Evolutionary conservation across 2,113 vertebrate species (phyloP).

Genomic region (Heterotis niloticus): DNA sequence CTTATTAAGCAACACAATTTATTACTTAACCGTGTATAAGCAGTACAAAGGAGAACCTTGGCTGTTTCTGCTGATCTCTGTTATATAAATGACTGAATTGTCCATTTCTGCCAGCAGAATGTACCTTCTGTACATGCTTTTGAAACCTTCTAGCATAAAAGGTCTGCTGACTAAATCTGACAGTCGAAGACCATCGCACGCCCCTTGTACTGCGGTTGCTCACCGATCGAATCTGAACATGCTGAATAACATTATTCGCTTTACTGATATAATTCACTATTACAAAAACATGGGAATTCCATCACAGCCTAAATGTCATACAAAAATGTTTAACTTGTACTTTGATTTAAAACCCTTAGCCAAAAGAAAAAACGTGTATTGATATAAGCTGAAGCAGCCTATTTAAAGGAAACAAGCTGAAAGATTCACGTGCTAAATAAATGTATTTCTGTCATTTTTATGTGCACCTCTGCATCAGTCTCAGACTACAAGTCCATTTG

Average conservation of each 20-base stretch:
- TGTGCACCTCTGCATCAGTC: neutral
- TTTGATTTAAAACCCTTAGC: constrained; percentile 14
- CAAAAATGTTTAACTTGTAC: constrained; percentile 15
- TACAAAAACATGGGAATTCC: neutral
- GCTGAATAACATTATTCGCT: constrained; percentile 2
- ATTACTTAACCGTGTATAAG: too few species aligned
- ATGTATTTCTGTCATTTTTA: neutral
- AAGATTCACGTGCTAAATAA: neutral
- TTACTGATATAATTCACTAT: constrained; percentile 20
- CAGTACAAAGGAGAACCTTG: neutral
- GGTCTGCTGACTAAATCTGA: constrained; percentile 39
- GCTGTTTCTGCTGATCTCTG: too few species aligned
- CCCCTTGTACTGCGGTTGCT: constrained; percentile 24
- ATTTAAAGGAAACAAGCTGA: neutral
- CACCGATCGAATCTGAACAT: neutral
- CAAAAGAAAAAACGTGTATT: neutral
- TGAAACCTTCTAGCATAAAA: constrained; percentile 33
- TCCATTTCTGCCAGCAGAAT: neutral
- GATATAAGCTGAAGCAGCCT: neutral
- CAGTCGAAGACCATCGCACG: constrained; percentile 26
- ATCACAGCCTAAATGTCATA: constrained; percentile 12
- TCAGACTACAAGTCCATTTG: neutral
- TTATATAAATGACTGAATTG: neutral
- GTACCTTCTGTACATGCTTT: neutral
- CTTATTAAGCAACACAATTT: too few species aligned